A percentile compares a stretch with the other conserved stretches of the same genome.
phyloP scores from a whole-genome alignment of 2,113 vertebrate genomes.

The Boulengeromyrus knoepffleri region DNA sequence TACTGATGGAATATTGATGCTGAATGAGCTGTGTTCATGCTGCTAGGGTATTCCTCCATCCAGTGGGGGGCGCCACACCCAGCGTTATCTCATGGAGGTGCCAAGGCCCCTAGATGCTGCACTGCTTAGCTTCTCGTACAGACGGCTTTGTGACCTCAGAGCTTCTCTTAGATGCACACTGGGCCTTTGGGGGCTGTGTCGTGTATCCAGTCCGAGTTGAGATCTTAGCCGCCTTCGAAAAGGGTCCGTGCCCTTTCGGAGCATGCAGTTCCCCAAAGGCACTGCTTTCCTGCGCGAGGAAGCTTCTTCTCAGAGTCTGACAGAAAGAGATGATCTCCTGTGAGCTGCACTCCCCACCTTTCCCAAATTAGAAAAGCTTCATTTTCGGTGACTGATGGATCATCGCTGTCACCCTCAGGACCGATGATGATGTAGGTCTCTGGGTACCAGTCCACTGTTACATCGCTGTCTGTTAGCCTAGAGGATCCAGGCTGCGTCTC shows the following conservation, averaged over 20 bases:
- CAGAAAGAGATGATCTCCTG: background rate
- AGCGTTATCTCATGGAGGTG: background rate
- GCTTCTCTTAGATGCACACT: background rate
- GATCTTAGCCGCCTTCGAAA: background rate
- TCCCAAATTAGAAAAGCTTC: background rate
- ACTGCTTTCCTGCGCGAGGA: background rate
- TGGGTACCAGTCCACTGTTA: background rate
- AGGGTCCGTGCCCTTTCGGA: background rate
- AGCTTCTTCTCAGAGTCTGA: background rate
- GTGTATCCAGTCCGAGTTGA: background rate
- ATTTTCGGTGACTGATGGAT: background rate
- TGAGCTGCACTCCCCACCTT: background rate
- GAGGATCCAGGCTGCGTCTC: slow-evolving; percentile 21
- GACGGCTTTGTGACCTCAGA: background rate
- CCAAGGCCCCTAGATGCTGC: background rate
- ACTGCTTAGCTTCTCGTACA: background rate
- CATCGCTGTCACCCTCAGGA: background rate
- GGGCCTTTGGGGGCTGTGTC: background rate
- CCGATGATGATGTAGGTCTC: background rate
- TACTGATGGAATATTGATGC: background rate
- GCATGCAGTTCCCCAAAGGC: background rate
- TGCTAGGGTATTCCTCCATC: background rate
- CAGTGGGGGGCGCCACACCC: background rate
- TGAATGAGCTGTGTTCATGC: background rate
- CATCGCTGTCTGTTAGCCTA: slow-evolving; percentile 20